Conservation (phyloP, 2,113 vertebrate species). For the Catharus minimus region DNA sequence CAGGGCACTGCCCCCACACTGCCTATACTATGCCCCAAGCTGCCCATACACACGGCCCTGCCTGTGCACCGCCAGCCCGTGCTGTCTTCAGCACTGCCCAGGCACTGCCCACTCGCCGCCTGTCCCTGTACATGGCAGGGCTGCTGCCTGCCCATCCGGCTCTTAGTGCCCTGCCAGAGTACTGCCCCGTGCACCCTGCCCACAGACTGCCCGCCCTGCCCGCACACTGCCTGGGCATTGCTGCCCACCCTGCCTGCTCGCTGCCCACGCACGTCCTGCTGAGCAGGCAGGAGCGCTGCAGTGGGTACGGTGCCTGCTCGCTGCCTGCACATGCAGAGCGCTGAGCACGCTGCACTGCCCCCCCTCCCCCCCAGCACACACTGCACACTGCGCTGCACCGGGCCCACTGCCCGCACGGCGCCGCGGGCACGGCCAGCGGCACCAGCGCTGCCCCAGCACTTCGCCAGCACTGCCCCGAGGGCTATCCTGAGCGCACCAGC, state of each 20-base stretch:
- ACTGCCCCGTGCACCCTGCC: not conserved
- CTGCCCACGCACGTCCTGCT: not conserved
- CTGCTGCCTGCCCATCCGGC: not conserved
- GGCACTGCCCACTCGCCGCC: not conserved
- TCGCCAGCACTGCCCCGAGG: not conserved
- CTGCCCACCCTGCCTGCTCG: not conserved
- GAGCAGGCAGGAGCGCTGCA: not conserved
- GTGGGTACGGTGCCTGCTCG: not conserved
- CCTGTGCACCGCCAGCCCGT: not conserved
- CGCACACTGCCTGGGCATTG: rapidly evolving
- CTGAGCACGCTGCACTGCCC: not conserved
- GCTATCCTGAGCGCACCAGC: rapidly evolving
- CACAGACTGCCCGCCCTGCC: not conserved
- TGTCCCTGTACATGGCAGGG: not conserved
- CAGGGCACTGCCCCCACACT: not conserved
- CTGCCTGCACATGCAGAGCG: not conserved
- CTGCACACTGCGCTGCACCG: not conserved
- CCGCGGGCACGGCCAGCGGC: not conserved
- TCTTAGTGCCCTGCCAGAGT: not conserved
- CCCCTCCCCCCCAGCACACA: not conserved
- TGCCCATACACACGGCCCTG: not conserved
- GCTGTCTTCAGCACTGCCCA: not conserved
- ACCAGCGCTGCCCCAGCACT: too few species aligned
- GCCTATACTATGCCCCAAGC: not conserved
- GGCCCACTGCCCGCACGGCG: not conserved